Percentiles rank a stretch among this genome's conserved stretches.
phyloP scores from a whole-genome alignment of 1,140 invertebrate species.

The Macrotrachela quadricornifera region DNA sequence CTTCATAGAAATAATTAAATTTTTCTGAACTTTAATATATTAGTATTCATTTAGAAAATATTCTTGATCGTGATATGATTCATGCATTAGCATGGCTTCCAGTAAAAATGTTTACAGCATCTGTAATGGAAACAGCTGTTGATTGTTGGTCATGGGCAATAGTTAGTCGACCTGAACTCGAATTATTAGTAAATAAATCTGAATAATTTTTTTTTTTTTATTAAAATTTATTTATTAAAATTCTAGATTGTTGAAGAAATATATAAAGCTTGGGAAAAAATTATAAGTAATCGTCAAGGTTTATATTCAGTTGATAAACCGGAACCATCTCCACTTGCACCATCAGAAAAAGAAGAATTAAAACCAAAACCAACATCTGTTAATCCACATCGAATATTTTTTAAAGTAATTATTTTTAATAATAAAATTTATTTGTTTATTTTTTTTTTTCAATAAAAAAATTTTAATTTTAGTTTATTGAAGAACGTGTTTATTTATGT shows the following conservation, averaged over 20 bases:
- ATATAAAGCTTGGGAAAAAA: conserved; percentile 29
- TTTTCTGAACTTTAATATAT: too few species aligned
- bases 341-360: conserved; percentile 54
- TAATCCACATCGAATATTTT: conserved; percentile 74
- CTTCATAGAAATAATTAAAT: too few species aligned
- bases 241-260: conserved; percentile 33
- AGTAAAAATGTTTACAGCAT: conserved; percentile 65
- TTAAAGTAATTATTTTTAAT: not conserved
- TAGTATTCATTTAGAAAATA: not conserved
- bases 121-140: conserved; percentile 61
- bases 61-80: conserved; percentile 41
- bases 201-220: not conserved
- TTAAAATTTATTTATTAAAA: not conserved
- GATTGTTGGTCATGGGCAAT: conserved; percentile 97
- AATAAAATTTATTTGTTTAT: not conserved
- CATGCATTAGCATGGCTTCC: conserved; percentile 60
- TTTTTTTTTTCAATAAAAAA: too few species aligned
- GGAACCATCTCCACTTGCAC: conserved; percentile 54
- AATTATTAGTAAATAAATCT: conserved; percentile 35
- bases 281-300: conserved; percentile 40
- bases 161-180: conserved; percentile 67
- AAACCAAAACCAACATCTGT: conserved; percentile 49
- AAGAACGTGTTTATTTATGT: conserved; percentile 76
- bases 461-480: conserved; percentile 45
- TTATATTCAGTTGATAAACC: conserved; percentile 35